Conservation (phyloP, 2,797 vertebrate species). For the Acipenser ruthenus region DNA sequence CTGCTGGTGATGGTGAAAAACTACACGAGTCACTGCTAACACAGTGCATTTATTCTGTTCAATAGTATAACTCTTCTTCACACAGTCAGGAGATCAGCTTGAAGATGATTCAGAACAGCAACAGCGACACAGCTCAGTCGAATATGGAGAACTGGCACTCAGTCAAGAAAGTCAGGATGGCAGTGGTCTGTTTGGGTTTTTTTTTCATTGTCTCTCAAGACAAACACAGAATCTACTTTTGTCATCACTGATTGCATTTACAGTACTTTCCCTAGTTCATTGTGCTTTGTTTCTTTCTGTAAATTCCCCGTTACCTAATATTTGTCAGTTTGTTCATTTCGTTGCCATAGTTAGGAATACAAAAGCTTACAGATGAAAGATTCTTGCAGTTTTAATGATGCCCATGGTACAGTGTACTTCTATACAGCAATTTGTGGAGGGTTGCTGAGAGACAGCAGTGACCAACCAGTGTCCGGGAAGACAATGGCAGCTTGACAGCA, state of each 20-base stretch:
- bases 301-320: neutral
- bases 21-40: no score
- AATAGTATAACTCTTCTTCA: no score
- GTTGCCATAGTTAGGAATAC: neutral
- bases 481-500: no score
- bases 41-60: no score
- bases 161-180: no score
- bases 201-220: neutral
- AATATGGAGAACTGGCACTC: no score
- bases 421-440: neutral
- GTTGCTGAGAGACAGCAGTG: neutral
- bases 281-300: neutral
- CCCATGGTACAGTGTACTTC: neutral
- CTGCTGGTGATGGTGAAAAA: no score
- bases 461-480: neutral
- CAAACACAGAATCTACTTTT: neutral
- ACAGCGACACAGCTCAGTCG: no score
- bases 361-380: neutral
- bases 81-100: no score
- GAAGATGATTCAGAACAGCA: no score
- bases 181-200: neutral
- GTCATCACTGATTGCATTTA: neutral
- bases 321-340: neutral
- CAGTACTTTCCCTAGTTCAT: neutral
- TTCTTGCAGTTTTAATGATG: neutral